Base-by-base conservation (phyloP, 1,140 invertebrate species). In the Asbolus verrucosus region DNA sequence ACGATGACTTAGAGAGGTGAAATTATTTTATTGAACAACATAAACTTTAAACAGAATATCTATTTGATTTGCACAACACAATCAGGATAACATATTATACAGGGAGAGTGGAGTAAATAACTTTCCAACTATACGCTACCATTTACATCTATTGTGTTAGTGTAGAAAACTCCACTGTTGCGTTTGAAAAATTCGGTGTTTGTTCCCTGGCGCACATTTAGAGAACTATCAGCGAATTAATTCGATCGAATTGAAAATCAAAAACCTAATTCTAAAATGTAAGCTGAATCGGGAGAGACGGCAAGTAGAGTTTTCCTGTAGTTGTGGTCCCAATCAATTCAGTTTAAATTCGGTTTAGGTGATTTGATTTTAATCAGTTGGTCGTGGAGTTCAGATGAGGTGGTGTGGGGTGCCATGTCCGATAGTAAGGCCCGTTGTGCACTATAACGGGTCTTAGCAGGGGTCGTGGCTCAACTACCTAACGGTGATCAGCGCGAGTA, bases 11-110 rank as follows among this genome's bases (percentile, higher is more conserved):
- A 75, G 76, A 78, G 76, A 78, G 77, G 76, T 77, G 74, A 80
- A 79, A 65, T 65, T 73, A 78, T 74, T 72, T 78, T 78, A 78
- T 78, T 79, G 69, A 77, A 69, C 68, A 76, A 78, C 76, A 76
- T 77, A 79, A 77, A 72, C 59, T 75, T 67, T 75, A 73, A 73
- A 79, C 77, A 80, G 69, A 76, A 77, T 76, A 65, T 21, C 19
- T 39, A 65, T 30, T 24, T 62, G 31, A 33, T 71, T 70, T 73
- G 73, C 69, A 76, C 73, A 74, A 76, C 78, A 80, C 76, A 74
- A 76, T 69, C 71, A 74, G 39, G 69, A 68, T 77, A 75, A 75
- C 67, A 73, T 77, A 77, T 77, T 67, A 72, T 76, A 75, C 70
- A 76, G 70, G 75, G 71, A 72, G 59, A 76, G 65, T 75, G 72